Evolutionary conservation across 2,797 vertebrate species (phyloP).

Genomic region (Avahi laniger): DNA sequence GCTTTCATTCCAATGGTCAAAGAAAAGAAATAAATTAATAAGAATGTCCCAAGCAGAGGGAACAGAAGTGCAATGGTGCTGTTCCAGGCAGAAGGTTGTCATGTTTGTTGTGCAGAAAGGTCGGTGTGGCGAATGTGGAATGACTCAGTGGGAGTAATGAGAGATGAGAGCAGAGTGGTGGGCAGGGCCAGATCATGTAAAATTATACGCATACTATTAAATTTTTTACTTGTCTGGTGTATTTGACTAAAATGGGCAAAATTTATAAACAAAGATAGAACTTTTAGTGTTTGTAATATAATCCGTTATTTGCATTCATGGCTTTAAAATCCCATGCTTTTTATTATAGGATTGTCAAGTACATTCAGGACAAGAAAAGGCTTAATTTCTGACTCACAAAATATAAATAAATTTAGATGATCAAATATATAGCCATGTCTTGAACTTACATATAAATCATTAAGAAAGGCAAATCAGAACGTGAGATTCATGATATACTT

Average conservation of each 20-base stretch:
- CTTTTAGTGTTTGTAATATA: background rate
- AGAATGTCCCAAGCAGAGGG: background rate
- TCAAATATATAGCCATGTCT: background rate
- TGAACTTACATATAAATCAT: background rate
- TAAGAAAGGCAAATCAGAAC: background rate
- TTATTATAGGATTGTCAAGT: background rate
- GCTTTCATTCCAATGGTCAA: background rate
- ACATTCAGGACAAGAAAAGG: background rate
- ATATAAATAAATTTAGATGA: constrained; percentile 2
- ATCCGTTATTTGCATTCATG: background rate
- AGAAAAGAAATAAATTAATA: background rate
- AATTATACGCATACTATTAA: background rate
- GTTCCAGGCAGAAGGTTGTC: background rate
- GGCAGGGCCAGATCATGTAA: background rate
- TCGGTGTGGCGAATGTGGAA: background rate
- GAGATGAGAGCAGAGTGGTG: background rate
- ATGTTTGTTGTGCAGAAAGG: background rate
- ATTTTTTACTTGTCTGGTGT: background rate
- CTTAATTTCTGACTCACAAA: constrained; percentile 26
- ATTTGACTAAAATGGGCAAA: constrained; percentile 8
- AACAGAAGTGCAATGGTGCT: background rate
- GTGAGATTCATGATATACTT: background rate
- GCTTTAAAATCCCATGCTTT: constrained; percentile 13
- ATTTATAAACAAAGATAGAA: background rate
- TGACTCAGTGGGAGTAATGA: background rate